Conservation (phyloP, 2,888 invertebrate genomes). For the Teinopalpus imperialis region DNA sequence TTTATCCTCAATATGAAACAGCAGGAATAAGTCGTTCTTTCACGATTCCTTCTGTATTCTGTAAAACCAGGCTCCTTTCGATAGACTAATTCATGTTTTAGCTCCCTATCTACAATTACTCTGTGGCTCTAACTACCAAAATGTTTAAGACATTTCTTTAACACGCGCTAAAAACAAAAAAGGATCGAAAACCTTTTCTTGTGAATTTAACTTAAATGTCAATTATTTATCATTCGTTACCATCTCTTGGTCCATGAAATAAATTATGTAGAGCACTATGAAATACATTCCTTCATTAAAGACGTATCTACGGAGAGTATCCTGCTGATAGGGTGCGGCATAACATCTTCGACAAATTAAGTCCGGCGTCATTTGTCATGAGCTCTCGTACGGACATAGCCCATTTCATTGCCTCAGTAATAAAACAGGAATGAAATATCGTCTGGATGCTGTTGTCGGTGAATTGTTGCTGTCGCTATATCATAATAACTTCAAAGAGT, state of each 20-base stretch:
- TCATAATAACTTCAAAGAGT: conserved; percentile 23
- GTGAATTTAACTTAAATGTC: conserved; percentile 6
- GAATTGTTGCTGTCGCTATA: conserved; percentile 24
- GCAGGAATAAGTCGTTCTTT: no score
- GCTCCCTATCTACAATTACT: no score
- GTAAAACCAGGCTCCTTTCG: no score
- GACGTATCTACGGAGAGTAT: conserved; percentile 39
- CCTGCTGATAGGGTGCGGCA: conserved; percentile 58
- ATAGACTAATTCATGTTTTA: no score
- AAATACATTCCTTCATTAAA: conserved; percentile 50
- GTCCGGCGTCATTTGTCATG: conserved; percentile 65
- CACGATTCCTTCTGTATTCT: no score
- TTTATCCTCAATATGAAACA: no score
- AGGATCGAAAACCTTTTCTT: conserved; percentile 1
- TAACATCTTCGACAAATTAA: conserved; percentile 67
- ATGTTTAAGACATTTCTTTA: neutral
- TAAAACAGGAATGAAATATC: conserved; percentile 53
- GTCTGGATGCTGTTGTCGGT: conserved; percentile 35
- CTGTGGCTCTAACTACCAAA: no score
- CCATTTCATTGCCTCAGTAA: conserved; percentile 44
- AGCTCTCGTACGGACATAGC: conserved; percentile 31
- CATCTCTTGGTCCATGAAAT: conserved; percentile 30
- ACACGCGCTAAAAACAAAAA: neutral
- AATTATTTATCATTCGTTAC: conserved; percentile 31
- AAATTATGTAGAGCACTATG: conserved; percentile 40